Percentiles rank a stretch among this genome's conserved stretches.
Evolutionary conservation across 2,797 vertebrate genomes (phyloP).

Genomic region (Macropodus opercularis): DNA sequence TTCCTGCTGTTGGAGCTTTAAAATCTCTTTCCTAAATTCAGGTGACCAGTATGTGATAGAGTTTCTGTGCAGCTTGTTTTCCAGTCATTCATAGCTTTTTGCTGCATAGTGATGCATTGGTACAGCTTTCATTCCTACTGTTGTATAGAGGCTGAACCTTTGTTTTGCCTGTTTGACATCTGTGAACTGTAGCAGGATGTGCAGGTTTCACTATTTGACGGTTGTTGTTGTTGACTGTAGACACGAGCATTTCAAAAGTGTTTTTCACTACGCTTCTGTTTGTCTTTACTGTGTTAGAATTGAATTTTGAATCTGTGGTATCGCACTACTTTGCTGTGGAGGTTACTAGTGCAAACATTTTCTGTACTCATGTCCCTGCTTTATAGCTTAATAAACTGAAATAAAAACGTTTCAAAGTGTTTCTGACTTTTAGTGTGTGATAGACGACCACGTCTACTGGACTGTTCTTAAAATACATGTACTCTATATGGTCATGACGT

Average conservation of each 20-base stretch:
- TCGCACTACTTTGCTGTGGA: conserved; percentile 73
- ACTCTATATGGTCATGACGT: no score
- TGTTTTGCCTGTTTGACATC: conserved; percentile 50
- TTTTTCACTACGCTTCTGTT: conserved; percentile 22
- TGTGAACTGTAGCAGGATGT: conserved; percentile 48
- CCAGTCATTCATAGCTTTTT: conserved; percentile 20
- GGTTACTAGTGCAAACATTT: conserved; percentile 65
- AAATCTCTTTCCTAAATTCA: conserved; percentile 34
- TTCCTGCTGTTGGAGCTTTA: conserved; percentile 57
- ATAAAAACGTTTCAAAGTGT: no score
- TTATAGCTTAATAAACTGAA: conserved; percentile 76
- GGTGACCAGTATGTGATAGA: conserved; percentile 27
- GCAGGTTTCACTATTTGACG: conserved; percentile 28
- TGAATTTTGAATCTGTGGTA: conserved; percentile 51
- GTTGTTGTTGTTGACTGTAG: conserved; percentile 35
- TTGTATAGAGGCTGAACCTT: conserved; percentile 36
- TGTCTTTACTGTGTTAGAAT: conserved; percentile 54
- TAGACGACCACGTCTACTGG: no score
- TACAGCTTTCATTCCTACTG: conserved; percentile 41
- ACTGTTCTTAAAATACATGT: no score
- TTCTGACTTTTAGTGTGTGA: no score
- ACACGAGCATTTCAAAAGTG: conserved; percentile 14
- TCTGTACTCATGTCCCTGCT: conserved; percentile 73
- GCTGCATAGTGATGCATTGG: conserved; percentile 24
- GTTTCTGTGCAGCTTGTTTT: conserved; percentile 30